Evolutionary conservation across 2,113 vertebrate species (phyloP).

Genomic region (Coturnix japonica): DNA sequence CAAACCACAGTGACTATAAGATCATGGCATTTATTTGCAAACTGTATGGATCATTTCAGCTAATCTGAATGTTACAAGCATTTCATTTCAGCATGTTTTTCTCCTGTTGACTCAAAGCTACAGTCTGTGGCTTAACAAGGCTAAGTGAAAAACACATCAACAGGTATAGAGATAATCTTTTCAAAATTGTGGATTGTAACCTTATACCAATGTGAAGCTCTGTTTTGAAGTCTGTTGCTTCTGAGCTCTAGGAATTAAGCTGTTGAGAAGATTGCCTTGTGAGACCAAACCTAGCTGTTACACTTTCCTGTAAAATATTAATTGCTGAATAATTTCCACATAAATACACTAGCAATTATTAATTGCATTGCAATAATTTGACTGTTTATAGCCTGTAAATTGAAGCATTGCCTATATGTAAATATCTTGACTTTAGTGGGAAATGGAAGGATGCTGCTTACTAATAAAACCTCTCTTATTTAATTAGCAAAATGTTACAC

Average conservation of each 20-base stretch:
- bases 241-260: neutral
- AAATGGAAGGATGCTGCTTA: conserved; percentile 50
- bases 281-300: neutral
- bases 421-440: conserved; percentile 30
- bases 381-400: conserved; percentile 57
- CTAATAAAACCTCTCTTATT: conserved; percentile 50
- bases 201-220: neutral
- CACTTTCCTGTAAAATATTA: conserved; percentile 17
- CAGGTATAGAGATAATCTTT: neutral
- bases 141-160: neutral
- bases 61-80: neutral
- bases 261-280: neutral
- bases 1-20: neutral
- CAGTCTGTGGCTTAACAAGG: neutral
- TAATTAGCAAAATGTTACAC: conserved; percentile 48
- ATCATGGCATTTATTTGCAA: neutral
- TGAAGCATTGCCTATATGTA: conserved; percentile 48
- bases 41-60: neutral
- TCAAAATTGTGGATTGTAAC: neutral
- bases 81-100: neutral
- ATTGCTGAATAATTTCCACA: conserved; percentile 25
- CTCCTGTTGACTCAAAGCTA: neutral
- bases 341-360: conserved; percentile 32
- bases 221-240: neutral
- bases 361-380: conserved; percentile 23